A percentile compares a stretch with the other conserved stretches of the same genome.
Evolutionary conservation across 2,888 invertebrate species (phyloP).

Genomic region (Halictus quadricinctus): DNA sequence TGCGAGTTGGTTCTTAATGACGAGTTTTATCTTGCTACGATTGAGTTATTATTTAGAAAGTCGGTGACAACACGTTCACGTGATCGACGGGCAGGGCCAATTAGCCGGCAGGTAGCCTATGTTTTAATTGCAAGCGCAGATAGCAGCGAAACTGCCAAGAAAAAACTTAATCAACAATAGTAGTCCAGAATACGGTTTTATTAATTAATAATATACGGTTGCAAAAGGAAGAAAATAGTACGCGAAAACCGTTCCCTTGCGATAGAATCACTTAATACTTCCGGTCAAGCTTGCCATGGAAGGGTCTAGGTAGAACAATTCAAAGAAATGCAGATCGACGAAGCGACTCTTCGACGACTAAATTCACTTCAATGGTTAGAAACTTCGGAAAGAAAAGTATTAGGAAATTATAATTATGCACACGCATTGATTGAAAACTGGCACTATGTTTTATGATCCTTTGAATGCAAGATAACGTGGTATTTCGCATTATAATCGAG

Average conservation of each 20-base stretch:
- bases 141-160: conserved; percentile 43
- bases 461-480: conserved; percentile 46
- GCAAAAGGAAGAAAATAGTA: conserved; percentile 33
- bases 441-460: conserved; percentile 30
- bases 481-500: conserved; percentile 25
- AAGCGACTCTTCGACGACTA: neutral
- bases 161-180: conserved; percentile 37
- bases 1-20: conserved; percentile 88
- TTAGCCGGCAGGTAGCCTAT: conserved; percentile 58
- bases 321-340: neutral
- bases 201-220: conserved; percentile 11
- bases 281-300: conserved; percentile 21
- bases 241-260: conserved; percentile 17
- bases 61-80: conserved; percentile 74
- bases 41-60: conserved; percentile 77
- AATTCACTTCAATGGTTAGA: neutral
- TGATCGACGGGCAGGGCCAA: conserved; percentile 13
- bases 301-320: neutral
- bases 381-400: conserved; percentile 10
- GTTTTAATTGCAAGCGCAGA: conserved; percentile 46
- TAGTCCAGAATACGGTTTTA: conserved; percentile 21
- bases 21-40: conserved; percentile 85
- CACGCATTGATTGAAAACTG: conserved; percentile 2
- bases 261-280: conserved; percentile 33
- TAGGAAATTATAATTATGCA: conserved; percentile 29